phyloP scores from a whole-genome alignment of 2,888 invertebrate species.

The Pomacea canaliculata region DNA sequence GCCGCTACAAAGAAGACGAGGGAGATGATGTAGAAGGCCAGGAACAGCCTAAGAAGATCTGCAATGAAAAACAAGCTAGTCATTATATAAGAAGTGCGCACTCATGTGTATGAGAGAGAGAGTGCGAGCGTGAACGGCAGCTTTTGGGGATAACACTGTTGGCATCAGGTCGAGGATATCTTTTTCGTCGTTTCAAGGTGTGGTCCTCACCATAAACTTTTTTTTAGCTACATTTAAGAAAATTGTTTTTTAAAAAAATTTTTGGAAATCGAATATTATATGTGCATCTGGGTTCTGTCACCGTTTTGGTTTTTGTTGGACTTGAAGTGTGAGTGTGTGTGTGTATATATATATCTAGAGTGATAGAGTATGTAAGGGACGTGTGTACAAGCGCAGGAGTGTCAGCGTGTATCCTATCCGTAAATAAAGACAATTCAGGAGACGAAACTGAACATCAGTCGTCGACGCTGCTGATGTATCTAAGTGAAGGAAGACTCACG shows the following conservation, averaged over 20 bases:
- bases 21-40: conserved; percentile 92
- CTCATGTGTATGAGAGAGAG: not conserved
- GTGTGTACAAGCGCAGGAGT: too few species aligned
- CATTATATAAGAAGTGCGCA: not conserved
- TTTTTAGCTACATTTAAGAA: too few species aligned
- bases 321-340: too few species aligned
- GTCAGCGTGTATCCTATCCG: too few species aligned
- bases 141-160: not conserved
- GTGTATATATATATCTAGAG: too few species aligned
- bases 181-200: not conserved
- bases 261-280: too few species aligned
- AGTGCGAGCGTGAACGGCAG: not conserved
- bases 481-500: conserved; percentile 46
- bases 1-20: conserved; percentile 92
- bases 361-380: too few species aligned
- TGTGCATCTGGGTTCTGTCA: too few species aligned
- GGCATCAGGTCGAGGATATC: not conserved
- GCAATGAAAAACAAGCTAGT: conserved; percentile 37
- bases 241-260: too few species aligned
- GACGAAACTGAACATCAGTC: not conserved
- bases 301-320: too few species aligned
- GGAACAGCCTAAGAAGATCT: conserved; percentile 92
- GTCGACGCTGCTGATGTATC: not conserved
- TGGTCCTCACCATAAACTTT: too few species aligned
- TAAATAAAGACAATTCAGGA: not conserved